A percentile compares a stretch with the other conserved stretches of the same genome.
Evolutionary conservation across 2,797 vertebrate species (phyloP).

Genomic region (Danio choprae): DNA sequence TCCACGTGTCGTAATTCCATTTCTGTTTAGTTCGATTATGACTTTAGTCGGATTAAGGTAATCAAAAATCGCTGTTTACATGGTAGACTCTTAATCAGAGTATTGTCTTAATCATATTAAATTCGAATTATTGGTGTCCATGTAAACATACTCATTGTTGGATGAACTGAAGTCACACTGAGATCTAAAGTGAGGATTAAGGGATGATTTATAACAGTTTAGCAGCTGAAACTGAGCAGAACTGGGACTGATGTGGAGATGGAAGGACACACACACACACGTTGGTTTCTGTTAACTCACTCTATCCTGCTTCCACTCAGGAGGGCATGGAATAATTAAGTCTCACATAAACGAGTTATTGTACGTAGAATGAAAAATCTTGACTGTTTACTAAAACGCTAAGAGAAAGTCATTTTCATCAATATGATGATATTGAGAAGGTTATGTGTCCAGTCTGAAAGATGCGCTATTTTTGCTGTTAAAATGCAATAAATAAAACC

Average conservation of each 20-base stretch:
- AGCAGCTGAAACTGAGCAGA: not conserved
- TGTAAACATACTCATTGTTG: too few relatives aligned
- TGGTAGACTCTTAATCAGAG: too few relatives aligned
- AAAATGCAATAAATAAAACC: conserved; percentile 59
- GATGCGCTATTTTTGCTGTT: conserved; percentile 47
- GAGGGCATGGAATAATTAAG: not conserved
- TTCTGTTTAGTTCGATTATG: too few relatives aligned
- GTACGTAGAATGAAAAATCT: not conserved
- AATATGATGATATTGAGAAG: conserved; percentile 84
- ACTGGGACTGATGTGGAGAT: not conserved
- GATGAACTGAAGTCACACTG: not conserved
- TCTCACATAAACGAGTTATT: not conserved
- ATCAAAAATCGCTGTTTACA: too few relatives aligned
- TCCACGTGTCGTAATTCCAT: too few relatives aligned
- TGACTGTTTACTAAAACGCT: conserved; percentile 2
- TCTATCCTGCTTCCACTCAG: not conserved
- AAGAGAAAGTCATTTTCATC: conserved; percentile 77
- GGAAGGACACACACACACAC: not conserved
- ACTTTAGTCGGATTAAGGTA: too few relatives aligned
- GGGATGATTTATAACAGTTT: not conserved
- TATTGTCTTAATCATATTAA: too few relatives aligned
- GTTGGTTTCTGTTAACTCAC: not conserved
- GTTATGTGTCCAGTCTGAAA: conserved; percentile 63
- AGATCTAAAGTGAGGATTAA: conserved; percentile 19
- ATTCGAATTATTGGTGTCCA: too few relatives aligned